A percentile compares a stretch with the other conserved stretches of the same genome.
These are phyloP conservation scores for Callionymus lyra DNA, from an alignment of 2,113 vertebrate species.

Conservation along the genomic window DNA sequence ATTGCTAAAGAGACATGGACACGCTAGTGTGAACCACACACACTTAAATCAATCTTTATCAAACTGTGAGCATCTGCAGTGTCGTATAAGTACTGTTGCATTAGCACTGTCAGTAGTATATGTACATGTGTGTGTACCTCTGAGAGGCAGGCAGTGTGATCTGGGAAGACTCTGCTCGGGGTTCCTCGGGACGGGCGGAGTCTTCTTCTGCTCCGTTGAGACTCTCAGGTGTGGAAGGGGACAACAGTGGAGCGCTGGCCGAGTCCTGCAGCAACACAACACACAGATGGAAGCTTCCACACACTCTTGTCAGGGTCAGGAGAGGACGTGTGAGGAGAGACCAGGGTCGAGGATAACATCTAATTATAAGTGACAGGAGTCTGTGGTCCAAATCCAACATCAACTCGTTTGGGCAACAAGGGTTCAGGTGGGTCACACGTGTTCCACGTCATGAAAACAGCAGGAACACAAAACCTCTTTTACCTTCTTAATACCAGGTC, in stretches of 20 bases:
- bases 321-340: not conserved
- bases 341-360: not conserved
- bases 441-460: no score
- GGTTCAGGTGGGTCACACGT: not conserved
- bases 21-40: not conserved
- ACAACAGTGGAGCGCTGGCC: constrained; percentile 80
- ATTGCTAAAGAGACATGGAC: constrained; percentile 30
- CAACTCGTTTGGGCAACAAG: not conserved
- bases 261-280: constrained; percentile 72
- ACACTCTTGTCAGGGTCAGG: not conserved
- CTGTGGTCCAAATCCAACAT: not conserved
- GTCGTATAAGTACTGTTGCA: not conserved
- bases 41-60: not conserved
- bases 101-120: not conserved
- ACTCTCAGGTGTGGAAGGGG: constrained; percentile 84
- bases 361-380: not conserved
- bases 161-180: constrained; percentile 80
- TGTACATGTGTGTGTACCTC: constrained; percentile 65
- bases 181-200: constrained; percentile 74
- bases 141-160: constrained; percentile 85
- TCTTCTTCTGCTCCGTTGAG: constrained; percentile 93
- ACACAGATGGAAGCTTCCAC: not conserved
- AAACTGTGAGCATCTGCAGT: not conserved
- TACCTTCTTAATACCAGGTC: constrained; percentile 54
- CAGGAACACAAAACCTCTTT: no score